Base-by-base conservation (phyloP, 2,888 invertebrate genomes). In the Dorcus parallelipipedus region DNA sequence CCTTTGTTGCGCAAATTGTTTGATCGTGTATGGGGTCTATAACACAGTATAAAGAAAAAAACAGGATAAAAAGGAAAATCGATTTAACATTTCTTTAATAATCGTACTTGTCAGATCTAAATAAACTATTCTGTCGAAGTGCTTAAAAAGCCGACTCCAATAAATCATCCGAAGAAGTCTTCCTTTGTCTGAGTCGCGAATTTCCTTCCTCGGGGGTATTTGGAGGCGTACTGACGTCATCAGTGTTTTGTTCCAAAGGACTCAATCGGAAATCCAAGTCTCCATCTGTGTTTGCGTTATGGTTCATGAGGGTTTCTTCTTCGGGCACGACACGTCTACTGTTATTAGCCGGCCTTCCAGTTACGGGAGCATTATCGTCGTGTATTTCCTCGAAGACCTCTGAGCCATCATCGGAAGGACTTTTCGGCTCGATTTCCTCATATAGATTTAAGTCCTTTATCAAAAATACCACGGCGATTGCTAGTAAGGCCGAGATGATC, bases 71-170 rank as follows among this genome's bases (percentile, higher is more conserved):
- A 33, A 33, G 6, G 26, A 33, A 33, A 33, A 33, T 20, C 20
- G 26, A 33, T 6, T 33, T 5, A 33, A 33, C 26, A 4, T 33
- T 33, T 7, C 26, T 33, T 33, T 33, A 6, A 33, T 33, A 33
- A 6, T 33, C 6, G 26, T 33, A 33, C 26, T 33, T 33, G 26
- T 33, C 26, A 33, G 26, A 33, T 33, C 26, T 33, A 33, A 33
- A 6, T 33, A 33, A 33, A 33, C 26, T 33, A 33, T 33, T 33
- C 26, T 33, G 26, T 33, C 26, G 6, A 33, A 33, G 26, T 88
- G 38, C 7, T 50, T 52, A 59, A 52, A 59, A 59, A 45, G 50
- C 39, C 9, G 59, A 59, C 52, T 59, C 55, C 20, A 59, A 38
- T 17, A 59, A 8, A 2, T 58, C 58, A 20, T 45, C 39, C 7